Percentiles rank a stretch among this genome's conserved stretches.
Conservation (phyloP, 1,140 invertebrate species). For the Yoshiicerus persimilis region DNA sequence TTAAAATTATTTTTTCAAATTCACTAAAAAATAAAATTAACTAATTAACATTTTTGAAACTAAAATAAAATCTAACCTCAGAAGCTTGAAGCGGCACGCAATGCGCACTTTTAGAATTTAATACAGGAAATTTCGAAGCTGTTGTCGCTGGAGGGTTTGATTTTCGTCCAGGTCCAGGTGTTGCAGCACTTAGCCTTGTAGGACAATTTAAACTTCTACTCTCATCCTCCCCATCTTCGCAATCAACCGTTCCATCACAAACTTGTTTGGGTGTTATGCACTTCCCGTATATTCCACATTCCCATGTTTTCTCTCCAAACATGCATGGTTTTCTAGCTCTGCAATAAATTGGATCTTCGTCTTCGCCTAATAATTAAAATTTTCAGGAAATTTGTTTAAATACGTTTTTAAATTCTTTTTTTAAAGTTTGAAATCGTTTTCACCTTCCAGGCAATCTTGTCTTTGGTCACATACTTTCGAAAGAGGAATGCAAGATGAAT, state of each 20-base stretch:
- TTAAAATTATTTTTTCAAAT: too few relatives aligned
- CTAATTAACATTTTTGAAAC: background rate
- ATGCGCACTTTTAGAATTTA: background rate
- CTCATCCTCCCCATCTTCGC: background rate
- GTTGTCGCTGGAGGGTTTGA: background rate
- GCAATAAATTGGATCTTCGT: conserved; percentile 31
- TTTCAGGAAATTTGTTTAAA: too few relatives aligned
- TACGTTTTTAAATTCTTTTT: too few relatives aligned
- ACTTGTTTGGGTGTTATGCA: background rate
- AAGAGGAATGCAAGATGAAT: background rate
- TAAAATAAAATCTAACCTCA: background rate
- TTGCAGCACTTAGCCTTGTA: background rate
- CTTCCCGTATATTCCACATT: conserved; percentile 31
- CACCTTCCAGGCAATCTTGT: background rate
- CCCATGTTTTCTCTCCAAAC: background rate
- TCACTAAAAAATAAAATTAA: background rate
- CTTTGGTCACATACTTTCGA: conserved; percentile 24
- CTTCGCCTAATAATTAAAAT: too few relatives aligned
- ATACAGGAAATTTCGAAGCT: background rate
- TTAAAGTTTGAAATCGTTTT: too few relatives aligned
- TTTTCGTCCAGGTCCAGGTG: background rate
- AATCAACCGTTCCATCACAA: conserved; percentile 20
- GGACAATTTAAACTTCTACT: background rate
- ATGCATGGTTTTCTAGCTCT: conserved; percentile 27
- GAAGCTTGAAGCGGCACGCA: background rate